Evolutionary conservation across 2,888 invertebrate genomes (phyloP), one percentile per base, ranked within the genome.

Genomic region (Conus canariensis): DNA sequence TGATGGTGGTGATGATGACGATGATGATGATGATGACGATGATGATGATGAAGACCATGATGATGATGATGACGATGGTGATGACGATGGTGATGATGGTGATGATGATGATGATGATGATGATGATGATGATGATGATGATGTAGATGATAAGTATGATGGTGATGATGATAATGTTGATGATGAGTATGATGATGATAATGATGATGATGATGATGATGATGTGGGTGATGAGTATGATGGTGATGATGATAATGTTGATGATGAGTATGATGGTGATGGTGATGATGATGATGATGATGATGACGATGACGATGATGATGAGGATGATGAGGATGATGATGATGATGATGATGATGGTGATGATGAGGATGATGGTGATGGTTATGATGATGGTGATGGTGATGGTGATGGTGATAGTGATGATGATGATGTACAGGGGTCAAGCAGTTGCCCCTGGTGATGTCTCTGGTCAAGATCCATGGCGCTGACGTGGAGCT

Each of bases 401-500:
- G 25, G 6, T 77, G 25, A 30, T 30, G 77, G 6, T 30, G 25
- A 30, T 30, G 77, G 6, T 77, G 77, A 30, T 25, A 30, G 8
- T 25, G 77, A 30, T 25, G 77, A 77, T 25, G 77, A 30, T 25
- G 25, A 77, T 77, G 77, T 92, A 22, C 90, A 95, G 95, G 95
- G 30, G 83, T 95, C 12, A 92, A 93, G 58, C 94, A 94, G 91
- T 90, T 95, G 67, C 94, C 95, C 0, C 90, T 94, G 58, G 91
- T 95, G 30, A 91, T 94, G 92, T 93, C 94, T 0, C 90, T 95
- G 70, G 92, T 94, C 8, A 93, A 92, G 89, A 93, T 95, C 59
- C 94, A 95, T 88, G 90, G 92, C 22, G 94, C 94, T 0, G 94
- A 95, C 87, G 92, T 95, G 16, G 93, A 95, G 60, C 89, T 94